Base-by-base conservation (phyloP, 1,140 invertebrate species). In the Psix sp. region DNA sequence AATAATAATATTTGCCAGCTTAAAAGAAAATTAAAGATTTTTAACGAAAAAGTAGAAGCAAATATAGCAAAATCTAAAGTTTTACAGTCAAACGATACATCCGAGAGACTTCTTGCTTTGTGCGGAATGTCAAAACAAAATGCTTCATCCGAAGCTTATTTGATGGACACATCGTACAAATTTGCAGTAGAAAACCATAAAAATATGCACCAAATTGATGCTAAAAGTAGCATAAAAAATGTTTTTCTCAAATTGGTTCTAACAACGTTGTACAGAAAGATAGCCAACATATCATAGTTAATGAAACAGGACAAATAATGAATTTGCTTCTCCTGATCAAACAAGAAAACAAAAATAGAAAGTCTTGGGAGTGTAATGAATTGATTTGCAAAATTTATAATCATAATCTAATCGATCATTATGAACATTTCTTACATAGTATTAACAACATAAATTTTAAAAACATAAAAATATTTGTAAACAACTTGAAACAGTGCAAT, bases 361-460 rank as follows among this genome's bases (percentile, higher is more conserved):
- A 4, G 4, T 10, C 29, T 11, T 33, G 29, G 29, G n/a, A 33
- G 10, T 33, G 29, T 33, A 10, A 33, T 33, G 10, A 33, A 33
- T 33, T 3, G n/a, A 11, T 33, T 33, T 33, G 29, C n/a, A 33
- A 33, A 11, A 33, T 33, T 6, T 33, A 33, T 11, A 33, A 33
- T 10, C 4, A 33, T 4, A 9, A 33, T n/a, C n/a, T 33, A n/a
- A 33, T 33, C 4, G 3, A 33, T 6, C 29, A 33, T 11, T 33
- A 6, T 10, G 5, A 33, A 10, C 2, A 33, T 6, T 33, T 33
- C 5, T 33, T 33, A 33, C 2, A 7, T 10, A 3, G 3, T 3
- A 10, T 33, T 10, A 10, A 3, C 3, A 33, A 33, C 4, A 33
- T 33, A 3, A 33, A 33, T 33, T 33, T 33, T 33, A n/a, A n/a